Evolutionary conservation across 2,797 vertebrate genomes (phyloP).

Genomic region (Lagorchestes hirsutus): DNA sequence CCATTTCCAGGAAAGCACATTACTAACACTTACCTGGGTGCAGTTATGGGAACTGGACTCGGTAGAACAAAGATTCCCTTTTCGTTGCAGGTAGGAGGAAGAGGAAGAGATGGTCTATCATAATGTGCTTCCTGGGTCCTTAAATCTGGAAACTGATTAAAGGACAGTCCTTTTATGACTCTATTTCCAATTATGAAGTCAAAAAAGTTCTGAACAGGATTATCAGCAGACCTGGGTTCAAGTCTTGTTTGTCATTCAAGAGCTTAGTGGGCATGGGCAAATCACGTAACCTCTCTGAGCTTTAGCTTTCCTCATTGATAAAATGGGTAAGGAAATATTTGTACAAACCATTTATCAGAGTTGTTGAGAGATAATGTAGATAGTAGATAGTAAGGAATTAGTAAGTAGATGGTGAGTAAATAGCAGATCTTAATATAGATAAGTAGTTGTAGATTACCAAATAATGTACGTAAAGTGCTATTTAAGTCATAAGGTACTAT

Average conservation of each 20-base stretch:
- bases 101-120: neutral
- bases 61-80: neutral
- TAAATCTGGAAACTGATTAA: neutral
- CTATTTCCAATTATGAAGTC: neutral
- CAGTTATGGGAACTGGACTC: neutral
- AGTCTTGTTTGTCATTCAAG: neutral
- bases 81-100: neutral
- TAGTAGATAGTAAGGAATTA: neutral
- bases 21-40: neutral
- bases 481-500: neutral
- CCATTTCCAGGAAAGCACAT: neutral
- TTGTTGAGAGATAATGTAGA: neutral
- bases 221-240: neutral
- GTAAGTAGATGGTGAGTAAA: neutral
- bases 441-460: neutral
- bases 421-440: neutral
- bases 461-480: neutral
- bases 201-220: neutral
- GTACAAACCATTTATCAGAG: neutral
- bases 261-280: neutral
- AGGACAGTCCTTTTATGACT: neutral
- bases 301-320: neutral
- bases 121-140: neutral
- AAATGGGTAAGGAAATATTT: neutral
- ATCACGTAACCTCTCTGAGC: constrained; percentile 15